Conservation (phyloP, 2,113 vertebrate species). For the Erythrocebus patas region DNA sequence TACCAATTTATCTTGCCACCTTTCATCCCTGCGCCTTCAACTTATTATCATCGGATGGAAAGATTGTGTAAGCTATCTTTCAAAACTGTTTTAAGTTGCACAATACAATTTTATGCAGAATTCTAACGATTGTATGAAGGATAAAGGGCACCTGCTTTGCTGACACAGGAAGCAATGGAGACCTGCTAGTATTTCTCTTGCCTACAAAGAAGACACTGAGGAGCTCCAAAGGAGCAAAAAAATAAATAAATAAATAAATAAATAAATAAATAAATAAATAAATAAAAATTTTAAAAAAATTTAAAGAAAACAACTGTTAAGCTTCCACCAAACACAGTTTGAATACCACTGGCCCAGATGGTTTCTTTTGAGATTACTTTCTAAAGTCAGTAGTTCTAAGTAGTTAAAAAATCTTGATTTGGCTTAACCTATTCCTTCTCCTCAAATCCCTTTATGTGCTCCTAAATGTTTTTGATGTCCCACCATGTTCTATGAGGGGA, state of each 20-base stretch:
- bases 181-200: not conserved
- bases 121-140: not conserved
- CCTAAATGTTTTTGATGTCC: not conserved
- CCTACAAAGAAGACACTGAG: not conserved
- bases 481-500: not conserved
- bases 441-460: not conserved
- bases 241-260: no score
- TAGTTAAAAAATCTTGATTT: not conserved
- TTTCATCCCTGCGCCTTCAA: not conserved
- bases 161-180: not conserved
- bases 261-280: no score
- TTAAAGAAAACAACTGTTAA: not conserved
- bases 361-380: not conserved
- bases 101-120: not conserved
- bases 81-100: slow-evolving; percentile 19
- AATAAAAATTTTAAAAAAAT: no score
- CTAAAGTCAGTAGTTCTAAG: not conserved
- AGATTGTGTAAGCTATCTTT: not conserved
- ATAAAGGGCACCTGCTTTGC: not conserved
- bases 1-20: not conserved
- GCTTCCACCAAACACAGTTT: not conserved
- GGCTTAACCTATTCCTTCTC: not conserved
- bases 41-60: not conserved
- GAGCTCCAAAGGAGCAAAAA: no score
- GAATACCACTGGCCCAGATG: not conserved